These are phyloP conservation scores for Cybosia mesomella DNA, from an alignment of 2,888 invertebrate species.

Conservation along the genomic window DNA sequence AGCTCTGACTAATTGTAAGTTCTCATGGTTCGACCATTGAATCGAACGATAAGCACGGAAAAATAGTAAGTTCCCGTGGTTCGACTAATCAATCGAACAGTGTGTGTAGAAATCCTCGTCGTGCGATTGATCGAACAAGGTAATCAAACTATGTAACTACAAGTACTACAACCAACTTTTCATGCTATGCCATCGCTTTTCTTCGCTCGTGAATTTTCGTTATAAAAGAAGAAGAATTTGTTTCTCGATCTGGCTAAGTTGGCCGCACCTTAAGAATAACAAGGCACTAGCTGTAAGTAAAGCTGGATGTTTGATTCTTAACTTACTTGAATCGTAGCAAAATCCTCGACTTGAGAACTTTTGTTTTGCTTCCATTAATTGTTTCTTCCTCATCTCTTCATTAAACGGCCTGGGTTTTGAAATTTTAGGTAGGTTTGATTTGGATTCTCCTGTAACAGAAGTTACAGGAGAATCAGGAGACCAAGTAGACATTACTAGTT, in stretches of 20 bases:
- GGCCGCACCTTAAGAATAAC: no score
- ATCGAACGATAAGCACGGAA: no score
- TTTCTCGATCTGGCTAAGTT: no score
- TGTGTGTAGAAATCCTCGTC: no score
- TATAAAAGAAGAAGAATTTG: background rate
- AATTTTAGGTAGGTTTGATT: background rate
- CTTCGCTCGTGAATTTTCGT: background rate
- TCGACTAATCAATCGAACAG: no score
- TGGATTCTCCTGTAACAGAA: constrained; percentile 3
- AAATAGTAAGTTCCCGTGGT: no score
- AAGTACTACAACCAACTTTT: background rate
- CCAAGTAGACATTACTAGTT: background rate
- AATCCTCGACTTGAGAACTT: constrained; percentile 71
- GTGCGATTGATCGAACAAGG: no score
- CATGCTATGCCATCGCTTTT: background rate
- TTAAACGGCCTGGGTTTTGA: constrained; percentile 53
- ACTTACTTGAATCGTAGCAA: constrained; percentile 71
- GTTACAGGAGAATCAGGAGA: no score
- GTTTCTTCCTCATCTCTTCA: constrained; percentile 62
- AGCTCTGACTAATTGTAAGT: no score
- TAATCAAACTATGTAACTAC: no score
- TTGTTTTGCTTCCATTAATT: constrained; percentile 60
- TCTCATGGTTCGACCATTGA: no score
- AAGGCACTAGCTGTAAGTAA: no score
- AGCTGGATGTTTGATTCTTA: background rate